Evolutionary conservation across 2,888 invertebrate species (phyloP).

Genomic region (Ashinkailepas kermadecensis): DNA sequence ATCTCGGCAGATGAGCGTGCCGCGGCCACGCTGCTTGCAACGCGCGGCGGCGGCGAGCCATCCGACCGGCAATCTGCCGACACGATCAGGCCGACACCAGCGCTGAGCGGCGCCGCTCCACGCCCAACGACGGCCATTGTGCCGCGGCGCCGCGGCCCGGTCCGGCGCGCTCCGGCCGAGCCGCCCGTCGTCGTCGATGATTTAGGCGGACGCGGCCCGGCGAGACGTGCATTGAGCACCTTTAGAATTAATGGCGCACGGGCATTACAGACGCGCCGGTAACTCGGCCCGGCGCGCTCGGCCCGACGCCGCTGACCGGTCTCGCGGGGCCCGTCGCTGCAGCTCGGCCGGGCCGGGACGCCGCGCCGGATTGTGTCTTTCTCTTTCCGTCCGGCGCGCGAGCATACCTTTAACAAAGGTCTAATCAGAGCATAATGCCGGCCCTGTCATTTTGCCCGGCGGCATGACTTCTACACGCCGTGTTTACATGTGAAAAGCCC

Average conservation of each 20-base stretch:
- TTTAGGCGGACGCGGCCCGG: neutral
- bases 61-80: no score
- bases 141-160: neutral
- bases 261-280: neutral
- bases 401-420: conserved; percentile 1
- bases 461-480: neutral
- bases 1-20: no score
- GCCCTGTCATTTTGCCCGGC: neutral
- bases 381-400: neutral
- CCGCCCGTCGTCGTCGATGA: neutral
- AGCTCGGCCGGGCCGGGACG: no score
- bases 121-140: neutral
- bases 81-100: neutral
- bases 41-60: no score
- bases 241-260: neutral
- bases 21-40: no score
- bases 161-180: neutral
- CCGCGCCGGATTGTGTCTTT: no score
- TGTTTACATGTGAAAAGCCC: neutral
- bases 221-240: neutral
- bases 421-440: neutral
- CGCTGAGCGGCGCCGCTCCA: neutral
- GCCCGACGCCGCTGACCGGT: no score
- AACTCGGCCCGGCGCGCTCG: neutral
- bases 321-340: no score